These are phyloP conservation scores for Motacilla tschutschensis DNA, from an alignment of 2,113 vertebrate genomes.

Conservation along the genomic window DNA sequence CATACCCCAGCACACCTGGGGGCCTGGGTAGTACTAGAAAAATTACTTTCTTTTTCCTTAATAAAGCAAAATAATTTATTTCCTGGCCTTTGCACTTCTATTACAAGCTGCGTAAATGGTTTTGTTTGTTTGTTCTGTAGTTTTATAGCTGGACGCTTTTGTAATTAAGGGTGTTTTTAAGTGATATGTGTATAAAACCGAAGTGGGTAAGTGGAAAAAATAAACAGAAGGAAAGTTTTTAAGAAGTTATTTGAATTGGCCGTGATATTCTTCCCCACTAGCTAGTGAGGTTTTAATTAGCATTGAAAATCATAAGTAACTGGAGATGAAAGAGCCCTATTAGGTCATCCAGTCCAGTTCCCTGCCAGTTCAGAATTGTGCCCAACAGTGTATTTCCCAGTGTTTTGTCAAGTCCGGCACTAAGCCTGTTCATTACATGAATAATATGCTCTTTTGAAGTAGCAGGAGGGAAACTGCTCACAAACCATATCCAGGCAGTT, in stretches of 20 bases:
- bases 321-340: conserved; percentile 57
- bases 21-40: neutral
- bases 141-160: conserved; percentile 27
- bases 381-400: conserved; percentile 53
- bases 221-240: conserved; percentile 63
- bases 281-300: conserved; percentile 66
- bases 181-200: conserved; percentile 35
- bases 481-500: conserved; percentile 4
- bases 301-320: conserved; percentile 62
- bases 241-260: conserved; percentile 65
- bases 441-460: conserved; percentile 59
- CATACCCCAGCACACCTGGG: neutral
- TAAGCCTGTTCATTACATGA: conserved; percentile 54
- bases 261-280: conserved; percentile 44
- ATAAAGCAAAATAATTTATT: conserved; percentile 46
- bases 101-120: conserved; percentile 26
- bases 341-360: conserved; percentile 52
- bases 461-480: conserved; percentile 37
- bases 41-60: conserved; percentile 55
- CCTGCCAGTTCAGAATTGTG: conserved; percentile 56
- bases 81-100: conserved; percentile 38
- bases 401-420: conserved; percentile 30
- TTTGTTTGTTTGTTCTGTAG: conserved; percentile 54
- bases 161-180: conserved; percentile 58
- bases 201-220: conserved; percentile 60